Conservation (phyloP, 2,113 vertebrate genomes). For the Todiramphus chloris region DNA sequence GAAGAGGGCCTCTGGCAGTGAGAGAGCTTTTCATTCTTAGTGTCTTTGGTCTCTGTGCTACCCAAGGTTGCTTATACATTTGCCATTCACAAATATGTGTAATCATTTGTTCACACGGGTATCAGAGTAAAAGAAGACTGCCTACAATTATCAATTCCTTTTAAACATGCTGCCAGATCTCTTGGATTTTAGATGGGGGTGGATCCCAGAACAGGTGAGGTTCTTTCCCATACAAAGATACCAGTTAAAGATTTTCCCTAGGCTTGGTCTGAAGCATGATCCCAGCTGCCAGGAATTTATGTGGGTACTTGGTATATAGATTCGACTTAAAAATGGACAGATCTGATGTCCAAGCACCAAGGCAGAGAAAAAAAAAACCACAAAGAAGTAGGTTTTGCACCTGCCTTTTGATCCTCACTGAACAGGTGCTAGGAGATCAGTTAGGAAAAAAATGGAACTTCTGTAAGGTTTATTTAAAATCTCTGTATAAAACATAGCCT, state of each 20-base stretch:
- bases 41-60: not conserved
- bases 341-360: not conserved
- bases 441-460: not conserved
- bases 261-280: not conserved
- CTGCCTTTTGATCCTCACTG: not conserved
- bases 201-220: not conserved
- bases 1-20: not conserved
- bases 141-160: not conserved
- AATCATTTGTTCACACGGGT: not conserved
- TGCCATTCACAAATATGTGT: not conserved
- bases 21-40: not conserved
- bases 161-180: not conserved
- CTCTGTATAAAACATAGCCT: not conserved
- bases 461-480: not conserved
- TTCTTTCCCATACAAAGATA: not conserved
- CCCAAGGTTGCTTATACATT: not conserved
- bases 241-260: not conserved
- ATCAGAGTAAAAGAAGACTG: not conserved
- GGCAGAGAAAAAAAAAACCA: not conserved
- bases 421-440: not conserved
- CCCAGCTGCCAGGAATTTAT: not conserved
- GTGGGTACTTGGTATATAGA: not conserved
- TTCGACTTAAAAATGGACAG: not conserved
- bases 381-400: not conserved
- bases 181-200: not conserved